phyloP scores from a whole-genome alignment of 2,888 invertebrate species.

The Sclerodermus sp. region DNA sequence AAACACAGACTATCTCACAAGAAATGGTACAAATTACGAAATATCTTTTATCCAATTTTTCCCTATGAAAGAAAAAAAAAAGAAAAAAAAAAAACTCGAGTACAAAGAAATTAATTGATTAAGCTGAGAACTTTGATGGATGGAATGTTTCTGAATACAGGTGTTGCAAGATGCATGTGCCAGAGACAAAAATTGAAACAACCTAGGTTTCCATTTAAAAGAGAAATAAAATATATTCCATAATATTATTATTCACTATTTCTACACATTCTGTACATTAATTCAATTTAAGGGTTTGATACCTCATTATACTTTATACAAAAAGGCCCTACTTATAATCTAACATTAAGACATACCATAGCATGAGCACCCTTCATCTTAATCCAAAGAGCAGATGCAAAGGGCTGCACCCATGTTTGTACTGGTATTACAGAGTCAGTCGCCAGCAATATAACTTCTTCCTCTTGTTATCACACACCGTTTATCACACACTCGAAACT shows the following conservation, averaged over 20 bases:
- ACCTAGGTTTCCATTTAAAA: constrained; percentile 53
- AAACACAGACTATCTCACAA: too few relatives aligned
- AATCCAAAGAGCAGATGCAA: constrained; percentile 43
- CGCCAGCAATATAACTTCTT: constrained; percentile 57
- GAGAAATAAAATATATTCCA: constrained; percentile 59
- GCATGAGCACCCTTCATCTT: constrained; percentile 53
- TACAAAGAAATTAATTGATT: constrained; percentile 23
- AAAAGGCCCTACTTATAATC: constrained; percentile 59
- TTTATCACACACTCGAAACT: constrained; percentile 32
- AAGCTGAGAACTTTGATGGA: constrained; percentile 36
- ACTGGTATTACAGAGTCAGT: constrained; percentile 59
- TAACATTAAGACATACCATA: constrained; percentile 59
- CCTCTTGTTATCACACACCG: constrained; percentile 56
- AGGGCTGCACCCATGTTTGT: constrained; percentile 56
- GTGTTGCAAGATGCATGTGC: constrained; percentile 27
- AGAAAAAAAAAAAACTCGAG: too few relatives aligned
- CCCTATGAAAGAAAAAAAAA: too few relatives aligned
- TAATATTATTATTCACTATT: constrained; percentile 59
- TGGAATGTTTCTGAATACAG: constrained; percentile 39
- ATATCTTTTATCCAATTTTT: too few relatives aligned
- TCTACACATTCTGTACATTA: constrained; percentile 59
- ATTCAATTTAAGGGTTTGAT: constrained; percentile 56
- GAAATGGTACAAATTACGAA: too few relatives aligned
- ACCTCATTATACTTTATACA: constrained; percentile 59
- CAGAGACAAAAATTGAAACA: constrained; percentile 50